Evolutionary conservation across 2,113 vertebrate genomes (phyloP), one percentile per base, ranked within the genome.

Genomic region (Phasianus colchicus): DNA sequence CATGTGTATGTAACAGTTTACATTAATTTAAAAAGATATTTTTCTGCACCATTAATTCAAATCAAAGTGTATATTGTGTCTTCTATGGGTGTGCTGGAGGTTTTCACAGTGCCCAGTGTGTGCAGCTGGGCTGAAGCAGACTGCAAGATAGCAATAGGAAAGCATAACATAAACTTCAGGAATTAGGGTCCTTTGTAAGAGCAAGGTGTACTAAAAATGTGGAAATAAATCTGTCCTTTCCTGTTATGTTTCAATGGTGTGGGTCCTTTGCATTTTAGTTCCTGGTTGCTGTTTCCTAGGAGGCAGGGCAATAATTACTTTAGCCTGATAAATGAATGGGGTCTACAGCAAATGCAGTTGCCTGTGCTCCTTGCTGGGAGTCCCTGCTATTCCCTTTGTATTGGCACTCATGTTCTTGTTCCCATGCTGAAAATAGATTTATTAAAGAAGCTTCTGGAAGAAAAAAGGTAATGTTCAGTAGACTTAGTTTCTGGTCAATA

Each of bases 401-500:
- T 70, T 71, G 67, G 24, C 29, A 15, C 9, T 83, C 11, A 0
- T 32, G 9, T 48, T 85, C 47, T 42, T 69, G 9, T 52, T 84
- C 16, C 32, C 3, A 2, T 38, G 63, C 19, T 45, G 30, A 19
- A 64, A 75, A 74, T 8, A 34, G 5, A 36, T 58, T 72, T 43
- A 34, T 45, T 64, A 57, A 60, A 81, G 32, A 63, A 91, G 30
- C 9, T 13, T 2, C 27, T 73, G 64, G 48, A 82, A 69, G 74
- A 78, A 43, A 13, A 54, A 29, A 21, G 10, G 1, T 5, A 21
- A 5, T 12, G 65, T 60, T 21, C 0, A 2, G 15, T 25, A 22
- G 5, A 14, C 3, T 32, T 72, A 48, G 22, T 34, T 93, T 17
- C 4, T 66, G 40, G 27, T 40, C 10, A 6, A 14, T 52, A 48